Evolutionary conservation across 1,140 invertebrate species (phyloP).

Genomic region (Sinonovacula constricta): DNA sequence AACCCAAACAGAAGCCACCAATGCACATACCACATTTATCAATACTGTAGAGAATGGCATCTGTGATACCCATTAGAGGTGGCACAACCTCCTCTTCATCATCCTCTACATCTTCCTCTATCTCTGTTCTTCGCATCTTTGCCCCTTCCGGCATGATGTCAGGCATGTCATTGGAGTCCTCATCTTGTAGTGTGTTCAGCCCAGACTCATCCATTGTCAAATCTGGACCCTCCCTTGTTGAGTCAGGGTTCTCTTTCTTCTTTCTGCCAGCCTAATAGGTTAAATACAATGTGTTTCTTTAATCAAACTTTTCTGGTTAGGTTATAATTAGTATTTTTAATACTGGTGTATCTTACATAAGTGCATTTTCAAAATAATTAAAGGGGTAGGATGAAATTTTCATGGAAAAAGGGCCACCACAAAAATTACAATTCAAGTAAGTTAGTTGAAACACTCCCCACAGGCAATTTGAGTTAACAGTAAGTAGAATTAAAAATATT

Average conservation of each 20-base stretch:
- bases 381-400: no score
- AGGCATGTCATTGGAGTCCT: slow-evolving; percentile 75
- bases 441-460: no score
- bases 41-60: slow-evolving; percentile 94
- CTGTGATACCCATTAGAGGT: slow-evolving; percentile 91
- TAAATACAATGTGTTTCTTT: slow-evolving; percentile 31
- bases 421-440: no score
- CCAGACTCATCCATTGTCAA: slow-evolving; percentile 60
- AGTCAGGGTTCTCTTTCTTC: slow-evolving; percentile 72
- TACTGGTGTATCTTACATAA: no score
- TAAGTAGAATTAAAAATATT: no score
- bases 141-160: slow-evolving; percentile 72
- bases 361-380: no score
- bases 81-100: slow-evolving; percentile 82
- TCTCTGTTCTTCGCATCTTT: slow-evolving; percentile 80
- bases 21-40: slow-evolving; percentile 88
- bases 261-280: slow-evolving; percentile 53
- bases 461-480: no score
- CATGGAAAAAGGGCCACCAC: no score
- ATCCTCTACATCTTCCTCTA: slow-evolving; percentile 67
- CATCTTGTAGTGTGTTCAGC: slow-evolving; percentile 58
- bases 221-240: slow-evolving; percentile 54
- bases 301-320: neutral
- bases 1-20: no score
- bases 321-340: no score